Evolutionary conservation across 2,113 vertebrate species (phyloP), one percentile per base, ranked within the genome.

Genomic region (Odocoileus hemionus): DNA sequence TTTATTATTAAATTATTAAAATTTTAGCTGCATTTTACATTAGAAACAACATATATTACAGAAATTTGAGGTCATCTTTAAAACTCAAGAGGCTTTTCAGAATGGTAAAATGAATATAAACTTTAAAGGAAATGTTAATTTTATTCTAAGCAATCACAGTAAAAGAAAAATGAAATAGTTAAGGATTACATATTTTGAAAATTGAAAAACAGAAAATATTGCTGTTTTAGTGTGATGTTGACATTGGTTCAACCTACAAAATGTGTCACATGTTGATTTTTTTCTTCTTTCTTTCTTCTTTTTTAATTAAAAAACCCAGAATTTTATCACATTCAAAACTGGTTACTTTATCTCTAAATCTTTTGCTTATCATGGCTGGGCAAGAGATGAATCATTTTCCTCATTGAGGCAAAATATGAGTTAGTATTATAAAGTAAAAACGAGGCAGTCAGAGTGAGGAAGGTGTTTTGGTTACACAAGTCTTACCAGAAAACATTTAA

Each of bases 41-140:
- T 96, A 93, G 97, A 98, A 98, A 98, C 26, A 98, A 85, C 12
- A 96, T 92, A 96, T 97, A 39, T 85, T 95, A 33, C 58, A 98
- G 79, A 98, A 98, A 98, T 83, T 90, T 98, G 94, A 99, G 95
- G 97, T 98, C 95, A 98, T 96, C 93, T 98, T 96, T 97, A 97
- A 98, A 99, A 98, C 98, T 98, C 96, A 98, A 98, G 97, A 97
- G 97, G 70, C 64, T 98, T 98, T 98, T 98, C 61, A 96, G 14
- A 97, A 98, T 93, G 45, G 33, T 93, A 96, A 98, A 98, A 98
- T 97, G 47, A 98, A 96, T 95, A 79, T 70, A 98, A 98, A 97
- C 67, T 98, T 98, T 97, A 97, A 97, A 80, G 92, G 76, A 98
- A 98, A 98, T 98, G 94, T 94, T 97, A 98, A 7, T 98, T 98